A percentile compares a stretch with the other conserved stretches of the same genome.
Conservation (phyloP, 1,140 invertebrate species). For the Orius insidiosus region DNA sequence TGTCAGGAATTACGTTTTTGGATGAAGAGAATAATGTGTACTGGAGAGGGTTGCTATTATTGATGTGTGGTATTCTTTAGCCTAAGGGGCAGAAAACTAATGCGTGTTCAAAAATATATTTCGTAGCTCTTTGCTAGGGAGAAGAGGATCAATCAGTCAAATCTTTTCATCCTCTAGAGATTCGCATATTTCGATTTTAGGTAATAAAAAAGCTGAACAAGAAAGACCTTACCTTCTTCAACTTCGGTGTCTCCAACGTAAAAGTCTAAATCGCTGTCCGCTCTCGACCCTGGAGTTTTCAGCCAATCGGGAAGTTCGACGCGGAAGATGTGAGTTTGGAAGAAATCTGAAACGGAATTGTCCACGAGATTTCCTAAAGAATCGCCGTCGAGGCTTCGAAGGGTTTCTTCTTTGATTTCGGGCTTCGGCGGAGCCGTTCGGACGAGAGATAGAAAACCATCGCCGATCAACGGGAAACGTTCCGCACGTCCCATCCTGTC, state of each 20-base stretch:
- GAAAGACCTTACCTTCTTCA: constrained; percentile 18
- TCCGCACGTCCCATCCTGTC: background rate
- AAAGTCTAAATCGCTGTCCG: constrained; percentile 17
- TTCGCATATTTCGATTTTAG: background rate
- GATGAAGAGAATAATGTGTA: no score
- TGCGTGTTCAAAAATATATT: no score
- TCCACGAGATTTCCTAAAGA: constrained; percentile 17
- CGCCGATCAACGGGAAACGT: constrained; percentile 18
- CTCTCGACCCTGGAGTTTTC: background rate
- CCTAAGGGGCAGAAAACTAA: no score
- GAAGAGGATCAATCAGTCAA: no score
- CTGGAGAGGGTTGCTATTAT: no score
- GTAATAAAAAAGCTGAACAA: background rate
- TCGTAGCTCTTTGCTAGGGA: no score
- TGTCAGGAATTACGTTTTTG: no score
- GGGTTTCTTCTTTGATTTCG: constrained; percentile 1
- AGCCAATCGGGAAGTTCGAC: constrained; percentile 16
- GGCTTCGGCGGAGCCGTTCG: constrained; percentile 9
- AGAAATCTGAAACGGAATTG: constrained; percentile 19
- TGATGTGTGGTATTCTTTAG: no score
- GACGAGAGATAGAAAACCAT: constrained; percentile 19
- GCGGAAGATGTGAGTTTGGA: constrained; percentile 20
- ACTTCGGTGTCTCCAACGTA: constrained; percentile 10
- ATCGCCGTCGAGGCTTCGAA: constrained; percentile 8
- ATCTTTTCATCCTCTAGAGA: no score